Evolutionary conservation across 2,113 vertebrate species (phyloP).

Genomic region (Hyperoodon ampullatus): DNA sequence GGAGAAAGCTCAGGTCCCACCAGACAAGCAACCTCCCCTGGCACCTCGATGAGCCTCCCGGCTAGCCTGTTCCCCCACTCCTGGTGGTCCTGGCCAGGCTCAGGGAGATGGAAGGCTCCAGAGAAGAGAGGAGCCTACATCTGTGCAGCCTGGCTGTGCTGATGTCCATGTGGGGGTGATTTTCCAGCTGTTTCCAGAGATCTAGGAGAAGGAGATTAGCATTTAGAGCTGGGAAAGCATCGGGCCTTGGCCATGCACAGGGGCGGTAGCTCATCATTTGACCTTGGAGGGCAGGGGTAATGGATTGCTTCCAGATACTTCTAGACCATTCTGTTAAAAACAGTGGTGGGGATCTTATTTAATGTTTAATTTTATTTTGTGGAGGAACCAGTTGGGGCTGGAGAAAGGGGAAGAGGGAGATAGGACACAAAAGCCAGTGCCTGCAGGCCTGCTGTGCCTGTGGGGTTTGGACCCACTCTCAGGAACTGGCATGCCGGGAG

Average conservation of each 20-base stretch:
- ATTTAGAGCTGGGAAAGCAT: not conserved
- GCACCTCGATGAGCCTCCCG: not conserved
- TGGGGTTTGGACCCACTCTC: not conserved
- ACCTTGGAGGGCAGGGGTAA: not conserved
- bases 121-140: not conserved
- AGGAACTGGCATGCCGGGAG: not conserved
- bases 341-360: not conserved
- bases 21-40: not conserved
- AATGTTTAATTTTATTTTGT: not conserved
- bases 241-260: too few species aligned
- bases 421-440: not conserved
- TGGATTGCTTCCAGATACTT: not conserved
- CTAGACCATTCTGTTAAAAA: not conserved
- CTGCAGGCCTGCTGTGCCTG: not conserved
- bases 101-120: fast-evolving
- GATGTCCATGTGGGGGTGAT: fast-evolving
- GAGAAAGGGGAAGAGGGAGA: not conserved
- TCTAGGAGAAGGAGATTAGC: fast-evolving
- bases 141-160: too few species aligned
- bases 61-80: fast-evolving
- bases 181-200: not conserved
- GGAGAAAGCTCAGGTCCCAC: not conserved
- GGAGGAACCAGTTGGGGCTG: not conserved
- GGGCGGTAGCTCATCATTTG: not conserved
- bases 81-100: not conserved